Evolutionary conservation across 2,113 vertebrate genomes (phyloP).

Genomic region (Aphelocoma coerulescens): DNA sequence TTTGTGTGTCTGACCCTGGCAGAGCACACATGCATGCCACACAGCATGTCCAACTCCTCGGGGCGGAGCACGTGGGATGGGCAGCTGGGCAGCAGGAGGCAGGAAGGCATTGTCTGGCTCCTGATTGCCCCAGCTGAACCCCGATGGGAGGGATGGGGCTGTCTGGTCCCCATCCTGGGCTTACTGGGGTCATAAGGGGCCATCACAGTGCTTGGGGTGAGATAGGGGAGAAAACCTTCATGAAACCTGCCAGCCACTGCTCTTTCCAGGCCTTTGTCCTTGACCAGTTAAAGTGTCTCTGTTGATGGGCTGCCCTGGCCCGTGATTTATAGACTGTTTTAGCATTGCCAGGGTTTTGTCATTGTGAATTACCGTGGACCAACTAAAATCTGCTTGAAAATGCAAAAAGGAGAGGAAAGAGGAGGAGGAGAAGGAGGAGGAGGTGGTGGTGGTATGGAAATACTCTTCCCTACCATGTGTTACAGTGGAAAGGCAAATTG

Average conservation of each 20-base stretch:
- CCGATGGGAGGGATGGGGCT: rapidly evolving
- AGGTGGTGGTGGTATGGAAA: background rate
- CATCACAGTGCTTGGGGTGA: background rate
- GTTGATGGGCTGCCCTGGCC: background rate
- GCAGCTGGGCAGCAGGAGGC: background rate
- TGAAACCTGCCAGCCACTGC: rapidly evolving
- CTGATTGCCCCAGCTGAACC: background rate
- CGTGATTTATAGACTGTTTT: background rate
- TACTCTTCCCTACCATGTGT: background rate
- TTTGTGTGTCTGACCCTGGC: background rate
- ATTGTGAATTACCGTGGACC: background rate
- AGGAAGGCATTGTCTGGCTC: background rate
- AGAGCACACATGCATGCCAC: background rate
- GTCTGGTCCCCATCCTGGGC: too few relatives aligned
- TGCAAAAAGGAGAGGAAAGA: background rate
- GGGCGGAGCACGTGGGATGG: background rate
- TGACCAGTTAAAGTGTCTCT: background rate
- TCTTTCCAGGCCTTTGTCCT: background rate
- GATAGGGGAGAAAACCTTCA: background rate
- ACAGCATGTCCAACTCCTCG: rapidly evolving
- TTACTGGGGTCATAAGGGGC: background rate
- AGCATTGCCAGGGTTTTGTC: background rate
- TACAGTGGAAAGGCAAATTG: background rate
- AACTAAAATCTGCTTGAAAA: background rate
- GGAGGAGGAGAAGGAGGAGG: background rate